phyloP scores from a whole-genome alignment of 2,113 vertebrate genomes.

The Muntiacus muntjak region DNA sequence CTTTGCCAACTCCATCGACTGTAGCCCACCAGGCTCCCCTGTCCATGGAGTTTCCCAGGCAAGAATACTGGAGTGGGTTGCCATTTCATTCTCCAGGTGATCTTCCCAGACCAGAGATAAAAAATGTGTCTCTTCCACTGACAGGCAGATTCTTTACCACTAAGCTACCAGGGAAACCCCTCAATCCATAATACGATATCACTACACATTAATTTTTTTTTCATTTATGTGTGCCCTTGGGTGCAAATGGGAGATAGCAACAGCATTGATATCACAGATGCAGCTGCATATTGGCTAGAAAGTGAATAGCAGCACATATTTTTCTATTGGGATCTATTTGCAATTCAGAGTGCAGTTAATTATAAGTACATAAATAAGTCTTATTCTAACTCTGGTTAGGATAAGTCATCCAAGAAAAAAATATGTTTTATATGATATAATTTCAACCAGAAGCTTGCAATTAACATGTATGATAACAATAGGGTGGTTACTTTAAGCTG shows the following conservation, averaged over 20 bases:
- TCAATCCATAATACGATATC: background rate
- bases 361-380: background rate
- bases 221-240: background rate
- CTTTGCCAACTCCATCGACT: background rate
- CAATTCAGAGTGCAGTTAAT: background rate
- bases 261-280: background rate
- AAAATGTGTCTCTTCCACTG: background rate
- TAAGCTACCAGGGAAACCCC: background rate
- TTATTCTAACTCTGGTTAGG: background rate
- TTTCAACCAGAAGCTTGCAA: slow-evolving; percentile 9
- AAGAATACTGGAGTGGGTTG: background rate
- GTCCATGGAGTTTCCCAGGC: background rate
- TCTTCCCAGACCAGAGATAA: background rate
- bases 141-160: background rate
- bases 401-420: background rate
- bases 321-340: background rate
- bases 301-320: background rate
- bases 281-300: background rate
- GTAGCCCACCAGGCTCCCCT: background rate
- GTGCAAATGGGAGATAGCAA: background rate
- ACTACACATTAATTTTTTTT: background rate
- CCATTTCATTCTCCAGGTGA: background rate
- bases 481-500: background rate
- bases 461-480: background rate
- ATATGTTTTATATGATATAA: background rate